Conservation (phyloP, 2,888 invertebrate genomes). For the Epirrita christyi region DNA sequence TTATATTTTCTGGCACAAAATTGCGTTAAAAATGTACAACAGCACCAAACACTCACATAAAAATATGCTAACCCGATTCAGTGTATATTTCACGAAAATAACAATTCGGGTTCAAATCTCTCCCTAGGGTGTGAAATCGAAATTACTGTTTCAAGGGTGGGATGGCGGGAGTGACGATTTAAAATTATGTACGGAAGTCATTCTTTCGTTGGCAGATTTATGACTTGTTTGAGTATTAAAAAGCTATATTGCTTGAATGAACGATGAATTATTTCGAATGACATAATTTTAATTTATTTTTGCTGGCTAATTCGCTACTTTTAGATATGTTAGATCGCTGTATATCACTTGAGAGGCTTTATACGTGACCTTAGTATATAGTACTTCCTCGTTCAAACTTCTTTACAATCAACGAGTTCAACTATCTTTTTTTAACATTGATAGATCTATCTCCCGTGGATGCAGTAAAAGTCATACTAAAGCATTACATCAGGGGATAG, state of each 20-base stretch:
- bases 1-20: conserved; percentile 15
- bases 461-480: too few species aligned
- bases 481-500: too few species aligned
- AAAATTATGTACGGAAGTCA: conserved; percentile 45
- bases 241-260: not conserved
- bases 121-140: conserved; percentile 57
- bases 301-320: too few species aligned
- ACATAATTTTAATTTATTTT: too few species aligned
- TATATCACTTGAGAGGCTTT: too few species aligned
- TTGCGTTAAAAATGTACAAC: conserved; percentile 18
- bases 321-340: too few species aligned
- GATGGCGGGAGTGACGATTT: conserved; percentile 41
- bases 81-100: conserved; percentile 37
- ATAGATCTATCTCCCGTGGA: too few species aligned
- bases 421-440: too few species aligned
- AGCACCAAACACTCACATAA: conserved; percentile 25
- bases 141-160: conserved; percentile 47
- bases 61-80: conserved; percentile 36
- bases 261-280: not conserved
- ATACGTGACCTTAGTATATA: too few species aligned
- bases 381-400: too few species aligned
- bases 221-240: not conserved
- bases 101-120: conserved; percentile 40
- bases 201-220: conserved; percentile 35
- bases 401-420: too few species aligned